Conservation (phyloP, 1,140 invertebrate species). For the Stegodyphus mimosarum region DNA sequence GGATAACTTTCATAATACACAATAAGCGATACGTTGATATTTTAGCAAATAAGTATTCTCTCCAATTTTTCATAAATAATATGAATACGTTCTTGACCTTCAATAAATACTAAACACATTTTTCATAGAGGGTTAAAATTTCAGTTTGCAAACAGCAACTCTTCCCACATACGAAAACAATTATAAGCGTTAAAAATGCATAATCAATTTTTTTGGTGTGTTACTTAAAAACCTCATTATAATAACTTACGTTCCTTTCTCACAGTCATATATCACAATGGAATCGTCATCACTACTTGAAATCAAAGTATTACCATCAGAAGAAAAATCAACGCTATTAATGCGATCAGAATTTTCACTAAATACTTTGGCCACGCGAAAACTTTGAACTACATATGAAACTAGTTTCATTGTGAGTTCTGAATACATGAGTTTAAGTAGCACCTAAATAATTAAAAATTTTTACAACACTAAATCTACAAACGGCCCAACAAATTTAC, state of each 20-base stretch:
- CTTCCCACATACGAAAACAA: too few relatives aligned
- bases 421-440: conserved; percentile 37
- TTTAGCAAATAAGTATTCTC: too few relatives aligned
- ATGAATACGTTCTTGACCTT: too few relatives aligned
- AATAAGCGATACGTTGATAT: too few relatives aligned
- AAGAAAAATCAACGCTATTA: conserved; percentile 97
- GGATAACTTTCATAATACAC: too few relatives aligned
- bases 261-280: conserved; percentile 99
- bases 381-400: conserved; percentile 85
- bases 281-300: conserved; percentile 99
- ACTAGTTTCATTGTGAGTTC: conserved; percentile 84
- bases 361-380: conserved; percentile 94
- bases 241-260: conserved; percentile 85
- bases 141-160: too few relatives aligned
- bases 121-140: too few relatives aligned
- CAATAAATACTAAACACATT: too few relatives aligned
- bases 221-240: neutral
- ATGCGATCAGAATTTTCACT: conserved; percentile 97
- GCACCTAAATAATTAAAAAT: conserved; percentile 6
- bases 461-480: neutral
- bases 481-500: neutral
- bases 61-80: too few relatives aligned
- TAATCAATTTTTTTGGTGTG: neutral
- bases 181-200: neutral
- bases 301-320: conserved; percentile 93